These are phyloP conservation scores for Athene noctua DNA, from an alignment of 2,113 vertebrate genomes.

Conservation along the genomic window DNA sequence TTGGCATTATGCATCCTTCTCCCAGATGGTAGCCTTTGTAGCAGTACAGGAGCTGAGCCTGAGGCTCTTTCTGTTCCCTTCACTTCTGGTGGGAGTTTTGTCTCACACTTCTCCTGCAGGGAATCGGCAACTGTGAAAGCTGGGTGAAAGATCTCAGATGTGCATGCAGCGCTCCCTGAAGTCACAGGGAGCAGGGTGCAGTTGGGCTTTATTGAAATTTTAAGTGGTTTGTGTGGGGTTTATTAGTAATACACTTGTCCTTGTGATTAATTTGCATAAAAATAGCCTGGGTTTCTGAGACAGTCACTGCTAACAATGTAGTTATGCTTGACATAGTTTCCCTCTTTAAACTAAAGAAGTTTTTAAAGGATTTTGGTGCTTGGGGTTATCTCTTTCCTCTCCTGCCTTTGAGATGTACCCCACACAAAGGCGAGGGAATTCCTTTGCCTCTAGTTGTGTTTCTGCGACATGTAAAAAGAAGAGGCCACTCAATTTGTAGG, in stretches of 20 bases:
- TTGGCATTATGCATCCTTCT: background rate
- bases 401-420: background rate
- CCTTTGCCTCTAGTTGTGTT: background rate
- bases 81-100: background rate
- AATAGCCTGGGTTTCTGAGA: background rate
- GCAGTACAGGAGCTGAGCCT: background rate
- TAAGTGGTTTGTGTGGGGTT: background rate
- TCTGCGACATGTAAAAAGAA: background rate
- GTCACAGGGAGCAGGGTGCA: background rate
- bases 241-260: background rate
- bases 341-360: background rate
- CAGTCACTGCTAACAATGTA: background rate
- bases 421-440: background rate
- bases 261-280: background rate
- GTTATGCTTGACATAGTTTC: background rate
- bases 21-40: background rate
- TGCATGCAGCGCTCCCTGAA: background rate
- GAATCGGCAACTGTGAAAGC: background rate
- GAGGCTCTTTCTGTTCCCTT: background rate
- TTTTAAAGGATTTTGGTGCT: background rate
- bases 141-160: background rate
- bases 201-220: background rate
- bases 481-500: background rate
- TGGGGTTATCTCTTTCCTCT: background rate
- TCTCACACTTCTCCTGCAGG: background rate